phyloP scores from a whole-genome alignment of 2,113 vertebrate species.

The Carassius carassius region DNA sequence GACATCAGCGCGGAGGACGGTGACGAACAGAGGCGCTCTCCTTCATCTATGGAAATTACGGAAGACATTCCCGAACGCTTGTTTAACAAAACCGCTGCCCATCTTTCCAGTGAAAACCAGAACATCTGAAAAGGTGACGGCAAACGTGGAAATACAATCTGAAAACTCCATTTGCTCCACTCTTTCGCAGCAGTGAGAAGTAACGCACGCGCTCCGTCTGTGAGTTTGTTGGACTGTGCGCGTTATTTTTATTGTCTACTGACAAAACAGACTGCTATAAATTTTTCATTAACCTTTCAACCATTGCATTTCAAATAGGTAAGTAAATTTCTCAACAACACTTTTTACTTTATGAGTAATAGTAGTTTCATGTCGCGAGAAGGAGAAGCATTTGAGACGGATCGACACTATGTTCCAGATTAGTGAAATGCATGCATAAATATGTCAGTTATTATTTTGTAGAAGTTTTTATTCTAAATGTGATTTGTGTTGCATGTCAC shows the following conservation, averaged over 20 bases:
- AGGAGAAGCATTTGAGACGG: neutral
- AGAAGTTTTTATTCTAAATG: neutral
- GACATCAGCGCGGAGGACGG: slow-evolving; percentile 29
- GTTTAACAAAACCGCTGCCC: slow-evolving; percentile 16
- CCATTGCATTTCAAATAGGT: slow-evolving; percentile 69
- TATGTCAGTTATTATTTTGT: neutral
- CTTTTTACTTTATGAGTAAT: neutral
- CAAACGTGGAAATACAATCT: slow-evolving; percentile 80
- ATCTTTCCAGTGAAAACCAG: slow-evolving; percentile 50
- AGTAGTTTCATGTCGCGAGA: neutral
- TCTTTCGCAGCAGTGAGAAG: slow-evolving; percentile 42
- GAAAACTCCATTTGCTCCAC: slow-evolving; percentile 75
- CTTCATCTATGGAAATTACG: slow-evolving; percentile 40
- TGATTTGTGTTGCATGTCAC: neutral
- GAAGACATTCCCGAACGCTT: neutral
- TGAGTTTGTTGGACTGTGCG: slow-evolving; percentile 53
- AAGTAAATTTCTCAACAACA: slow-evolving; percentile 51
- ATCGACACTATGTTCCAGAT: neutral
- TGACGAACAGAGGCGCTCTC: slow-evolving; percentile 20
- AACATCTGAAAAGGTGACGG: slow-evolving; percentile 56
- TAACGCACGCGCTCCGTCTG: slow-evolving; percentile 26
- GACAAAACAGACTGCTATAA: slow-evolving; percentile 31
- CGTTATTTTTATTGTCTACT: neutral
- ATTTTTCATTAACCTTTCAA: slow-evolving; percentile 47
- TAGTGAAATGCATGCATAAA: neutral